Conservation (phyloP, 2,113 vertebrate species). For the Cardinalis cardinalis region DNA sequence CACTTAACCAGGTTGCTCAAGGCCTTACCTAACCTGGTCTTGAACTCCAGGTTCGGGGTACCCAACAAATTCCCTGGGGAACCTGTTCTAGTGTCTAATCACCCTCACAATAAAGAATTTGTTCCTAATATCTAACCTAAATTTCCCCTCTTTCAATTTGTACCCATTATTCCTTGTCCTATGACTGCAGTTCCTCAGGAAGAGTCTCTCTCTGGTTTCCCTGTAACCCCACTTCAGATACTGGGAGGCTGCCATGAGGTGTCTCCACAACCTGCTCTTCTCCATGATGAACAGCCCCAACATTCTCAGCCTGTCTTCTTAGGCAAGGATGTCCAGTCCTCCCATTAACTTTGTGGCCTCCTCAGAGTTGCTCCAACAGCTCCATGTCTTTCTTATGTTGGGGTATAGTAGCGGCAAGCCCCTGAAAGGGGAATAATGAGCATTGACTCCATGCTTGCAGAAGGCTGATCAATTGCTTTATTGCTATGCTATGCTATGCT, state of each 20-base stretch:
- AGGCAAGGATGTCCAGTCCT: neutral
- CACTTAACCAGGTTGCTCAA: neutral
- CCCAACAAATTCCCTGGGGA: neutral
- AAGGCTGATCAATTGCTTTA: neutral
- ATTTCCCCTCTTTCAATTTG: neutral
- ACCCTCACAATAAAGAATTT: neutral
- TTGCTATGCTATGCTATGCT: too few species aligned
- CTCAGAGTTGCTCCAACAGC: neutral
- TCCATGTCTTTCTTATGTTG: neutral
- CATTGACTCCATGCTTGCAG: neutral
- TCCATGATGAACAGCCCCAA: neutral
- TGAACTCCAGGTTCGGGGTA: neutral
- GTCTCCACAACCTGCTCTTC: neutral
- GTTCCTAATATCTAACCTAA: neutral
- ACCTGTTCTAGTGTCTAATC: neutral
- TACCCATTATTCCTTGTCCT: neutral
- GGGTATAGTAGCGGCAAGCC: neutral
- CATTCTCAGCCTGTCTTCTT: neutral
- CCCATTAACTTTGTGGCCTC: neutral
- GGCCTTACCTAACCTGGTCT: rapidly evolving
- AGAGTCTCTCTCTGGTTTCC: neutral
- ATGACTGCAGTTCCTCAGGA: neutral
- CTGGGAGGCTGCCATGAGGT: neutral
- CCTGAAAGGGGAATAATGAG: neutral
- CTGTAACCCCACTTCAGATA: neutral